Evolutionary conservation across 2,797 vertebrate species (phyloP).

Genomic region (Oryzias sinensis): DNA sequence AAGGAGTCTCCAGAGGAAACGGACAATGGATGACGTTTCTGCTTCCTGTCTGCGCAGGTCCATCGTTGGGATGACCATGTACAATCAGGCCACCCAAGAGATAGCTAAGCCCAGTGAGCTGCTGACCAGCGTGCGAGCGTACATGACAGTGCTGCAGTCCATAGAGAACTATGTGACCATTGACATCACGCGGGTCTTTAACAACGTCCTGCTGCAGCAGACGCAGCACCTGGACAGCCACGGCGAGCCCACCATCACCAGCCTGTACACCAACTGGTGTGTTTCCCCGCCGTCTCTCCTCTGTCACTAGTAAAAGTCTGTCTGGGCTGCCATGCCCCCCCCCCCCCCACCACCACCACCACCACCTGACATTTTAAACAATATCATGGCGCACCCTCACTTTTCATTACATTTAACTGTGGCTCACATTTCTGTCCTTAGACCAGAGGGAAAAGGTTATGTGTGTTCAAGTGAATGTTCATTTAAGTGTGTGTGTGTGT

Average conservation of each 20-base stretch:
- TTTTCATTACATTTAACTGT: too few relatives aligned
- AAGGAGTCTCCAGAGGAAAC: too few relatives aligned
- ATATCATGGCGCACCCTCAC: too few relatives aligned
- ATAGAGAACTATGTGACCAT: slow-evolving; percentile 99
- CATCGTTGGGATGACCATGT: slow-evolving; percentile 94
- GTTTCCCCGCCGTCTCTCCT: neutral
- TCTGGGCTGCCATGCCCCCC: neutral
- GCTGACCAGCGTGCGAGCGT: slow-evolving; percentile 94
- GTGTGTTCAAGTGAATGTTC: too few relatives aligned
- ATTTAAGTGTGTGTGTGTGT: too few relatives aligned
- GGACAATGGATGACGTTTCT: too few relatives aligned
- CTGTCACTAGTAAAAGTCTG: neutral
- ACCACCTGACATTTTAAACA: too few relatives aligned
- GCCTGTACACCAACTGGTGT: slow-evolving; percentile 97
- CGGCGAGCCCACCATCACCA: slow-evolving; percentile 98
- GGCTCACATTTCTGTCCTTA: too few relatives aligned
- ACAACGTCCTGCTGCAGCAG: slow-evolving; percentile 98
- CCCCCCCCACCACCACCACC: too few relatives aligned
- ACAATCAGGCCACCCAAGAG: slow-evolving; percentile 98
- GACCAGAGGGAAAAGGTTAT: too few relatives aligned
- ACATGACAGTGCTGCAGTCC: slow-evolving; percentile 98
- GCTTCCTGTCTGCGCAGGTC: slow-evolving; percentile 43
- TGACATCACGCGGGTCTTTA: slow-evolving; percentile 98
- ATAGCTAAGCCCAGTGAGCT: slow-evolving; percentile 98
- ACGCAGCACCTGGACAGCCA: slow-evolving; percentile 99